Conservation (phyloP, 1,140 invertebrate genomes). For the Heliconius hermathena region DNA sequence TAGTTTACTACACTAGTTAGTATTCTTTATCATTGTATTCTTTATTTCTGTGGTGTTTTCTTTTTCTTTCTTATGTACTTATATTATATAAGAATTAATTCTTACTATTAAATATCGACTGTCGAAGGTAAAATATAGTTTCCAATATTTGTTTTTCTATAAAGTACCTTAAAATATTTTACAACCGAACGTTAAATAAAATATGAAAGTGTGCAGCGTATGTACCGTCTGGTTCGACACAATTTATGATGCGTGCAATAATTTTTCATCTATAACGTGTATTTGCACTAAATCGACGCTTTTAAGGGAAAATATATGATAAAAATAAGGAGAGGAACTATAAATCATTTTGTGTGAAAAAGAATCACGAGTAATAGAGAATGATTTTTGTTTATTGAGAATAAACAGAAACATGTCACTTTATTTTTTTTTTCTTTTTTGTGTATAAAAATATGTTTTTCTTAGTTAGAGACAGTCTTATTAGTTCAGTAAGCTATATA, state of each 20-base stretch:
- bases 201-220: constrained; percentile 20
- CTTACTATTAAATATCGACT: neutral
- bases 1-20: too few relatives aligned
- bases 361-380: neutral
- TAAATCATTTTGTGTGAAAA: neutral
- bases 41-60: too few relatives aligned
- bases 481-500: too few relatives aligned
- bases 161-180: constrained; percentile 3
- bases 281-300: constrained; percentile 1
- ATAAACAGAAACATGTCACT: too few relatives aligned
- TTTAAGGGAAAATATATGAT: neutral
- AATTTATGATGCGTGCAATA: constrained; percentile 23
- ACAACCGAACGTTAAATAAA: constrained; percentile 14
- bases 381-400: neutral
- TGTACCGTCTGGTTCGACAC: constrained; percentile 23
- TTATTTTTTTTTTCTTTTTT: too few relatives aligned
- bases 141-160: neutral
- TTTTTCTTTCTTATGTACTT: too few relatives aligned
- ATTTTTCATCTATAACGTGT: constrained; percentile 29
- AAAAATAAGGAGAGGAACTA: neutral
- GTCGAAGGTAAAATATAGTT: neutral
- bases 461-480: too few relatives aligned
- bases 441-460: too few relatives aligned
- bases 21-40: too few relatives aligned
- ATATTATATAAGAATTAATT: too few relatives aligned